Conservation (phyloP, 2,888 invertebrate species). For the Melieria picta region DNA sequence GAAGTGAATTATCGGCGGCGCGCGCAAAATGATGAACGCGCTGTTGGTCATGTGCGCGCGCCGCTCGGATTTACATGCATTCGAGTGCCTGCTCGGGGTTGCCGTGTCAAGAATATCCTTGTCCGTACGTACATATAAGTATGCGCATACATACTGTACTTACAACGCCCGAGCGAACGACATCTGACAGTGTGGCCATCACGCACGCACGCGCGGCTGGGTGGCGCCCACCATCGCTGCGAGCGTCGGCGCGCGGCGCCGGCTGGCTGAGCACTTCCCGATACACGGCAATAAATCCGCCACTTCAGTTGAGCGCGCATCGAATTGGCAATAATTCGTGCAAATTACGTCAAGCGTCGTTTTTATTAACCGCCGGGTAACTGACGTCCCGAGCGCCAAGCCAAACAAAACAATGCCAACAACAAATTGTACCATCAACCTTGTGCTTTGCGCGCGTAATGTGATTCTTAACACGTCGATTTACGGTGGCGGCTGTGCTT, state of each 20-base stretch:
- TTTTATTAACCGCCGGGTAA: constrained; percentile 29
- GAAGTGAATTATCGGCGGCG: constrained; percentile 18
- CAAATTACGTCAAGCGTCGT: constrained; percentile 37
- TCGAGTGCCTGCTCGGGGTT: background rate
- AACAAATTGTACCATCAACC: constrained; percentile 12
- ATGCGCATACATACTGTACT: background rate
- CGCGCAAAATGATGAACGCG: too few relatives aligned
- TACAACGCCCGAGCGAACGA: background rate
- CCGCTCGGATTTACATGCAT: too few relatives aligned
- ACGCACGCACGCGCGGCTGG: constrained; percentile 47
- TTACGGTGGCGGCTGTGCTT: constrained; percentile 20
- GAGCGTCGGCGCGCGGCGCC: background rate
- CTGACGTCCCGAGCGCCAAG: background rate
- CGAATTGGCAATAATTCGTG: constrained; percentile 36
- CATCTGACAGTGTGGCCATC: constrained; percentile 39
- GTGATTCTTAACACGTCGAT: background rate
- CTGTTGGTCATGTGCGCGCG: too few relatives aligned
- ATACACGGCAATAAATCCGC: constrained; percentile 27
- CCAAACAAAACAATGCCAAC: background rate
- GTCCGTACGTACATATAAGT: constrained; percentile 11
- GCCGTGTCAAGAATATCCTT: background rate
- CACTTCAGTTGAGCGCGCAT: constrained; percentile 21
- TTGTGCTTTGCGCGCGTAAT: background rate
- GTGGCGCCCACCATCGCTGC: background rate
- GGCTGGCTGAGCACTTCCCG: background rate